Evolutionary conservation across 2,888 invertebrate genomes (phyloP).

Genomic region (Cantharis flavilabris): DNA sequence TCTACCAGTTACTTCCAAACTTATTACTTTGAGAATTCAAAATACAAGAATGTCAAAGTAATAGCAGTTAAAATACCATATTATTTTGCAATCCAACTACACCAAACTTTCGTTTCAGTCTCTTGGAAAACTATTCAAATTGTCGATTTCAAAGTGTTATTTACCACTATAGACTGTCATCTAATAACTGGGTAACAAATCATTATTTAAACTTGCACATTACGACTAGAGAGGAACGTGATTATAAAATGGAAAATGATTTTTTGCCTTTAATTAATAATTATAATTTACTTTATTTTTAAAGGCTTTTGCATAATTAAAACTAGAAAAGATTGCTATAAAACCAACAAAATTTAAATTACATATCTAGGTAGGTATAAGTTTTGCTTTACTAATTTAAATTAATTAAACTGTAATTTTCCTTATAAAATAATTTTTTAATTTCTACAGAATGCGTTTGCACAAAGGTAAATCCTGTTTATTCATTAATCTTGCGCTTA

Average conservation of each 20-base stretch:
- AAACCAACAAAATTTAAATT: background rate
- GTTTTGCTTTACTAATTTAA: background rate
- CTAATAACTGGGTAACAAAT: background rate
- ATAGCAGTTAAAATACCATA: too few relatives aligned
- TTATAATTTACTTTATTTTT: background rate
- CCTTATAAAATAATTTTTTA: background rate
- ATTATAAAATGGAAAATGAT: background rate
- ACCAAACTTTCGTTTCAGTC: background rate
- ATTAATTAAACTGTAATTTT: constrained; percentile 3
- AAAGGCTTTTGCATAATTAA: background rate
- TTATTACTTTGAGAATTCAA: too few relatives aligned
- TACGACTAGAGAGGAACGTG: background rate
- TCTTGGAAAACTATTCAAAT: background rate
- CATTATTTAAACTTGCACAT: background rate
- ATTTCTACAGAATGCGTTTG: constrained; percentile 2
- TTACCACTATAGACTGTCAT: background rate
- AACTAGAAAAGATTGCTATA: background rate
- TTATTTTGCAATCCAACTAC: background rate
- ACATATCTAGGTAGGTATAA: background rate
- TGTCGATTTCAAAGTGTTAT: background rate
- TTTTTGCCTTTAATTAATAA: background rate
- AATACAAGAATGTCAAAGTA: too few relatives aligned
- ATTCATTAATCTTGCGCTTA: constrained; percentile 3
- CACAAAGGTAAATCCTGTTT: constrained; percentile 3
- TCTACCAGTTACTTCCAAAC: too few relatives aligned